Base-by-base conservation (phyloP, 2,797 vertebrate species). In the Brotogeris chrysoptera region DNA sequence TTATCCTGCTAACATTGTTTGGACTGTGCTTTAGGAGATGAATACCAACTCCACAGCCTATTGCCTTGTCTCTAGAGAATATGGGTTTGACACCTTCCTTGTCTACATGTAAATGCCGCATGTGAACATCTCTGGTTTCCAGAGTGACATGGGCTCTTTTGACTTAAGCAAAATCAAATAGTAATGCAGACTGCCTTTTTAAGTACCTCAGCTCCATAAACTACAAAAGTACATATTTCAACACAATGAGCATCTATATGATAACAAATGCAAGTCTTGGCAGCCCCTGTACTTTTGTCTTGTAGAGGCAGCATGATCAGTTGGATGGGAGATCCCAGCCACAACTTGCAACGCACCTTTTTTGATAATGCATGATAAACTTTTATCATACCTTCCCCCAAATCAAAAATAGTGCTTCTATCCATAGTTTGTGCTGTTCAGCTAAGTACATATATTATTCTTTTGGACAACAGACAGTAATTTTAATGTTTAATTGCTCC, bases 41-140 rank as follows among this genome's bases (percentile, higher is more conserved):
- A 61, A 68, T 19, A 38, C 1, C 2, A 20, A 1, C 7, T 60
- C 24, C 13, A 39, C 3, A n/a, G 2, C 10, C 2, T 27, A 27
- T 27, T 36, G 7, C 18, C 30, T 73, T 41, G 3, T 71, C 24
- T 72, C 9, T 5, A 2, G 18, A 61, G 12, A 69, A 38, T 23
- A 16, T 9, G n/a, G 2, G 12, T 34, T 55, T 55, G 21, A 55
- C 10, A 66, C 7, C 9, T 60, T 72, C 7, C 17, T 60, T 65
- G 47, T 44, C 14, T 57, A 6, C 16, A 4, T 21, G 49, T 43
- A 70, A 73, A 50, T 53, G 14, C 2, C 39, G 7, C 17, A 7
- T 24, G 6, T 41, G 23, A 74, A 44, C 64, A 78, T 10, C 3
- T 73, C 34, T 28, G 46, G 1, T 60, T 83, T 80, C 25, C 12